A percentile compares a stretch with the other conserved stretches of the same genome.
Evolutionary conservation across 2,888 invertebrate genomes (phyloP).

Genomic region (Drosophila kuntzei): DNA sequence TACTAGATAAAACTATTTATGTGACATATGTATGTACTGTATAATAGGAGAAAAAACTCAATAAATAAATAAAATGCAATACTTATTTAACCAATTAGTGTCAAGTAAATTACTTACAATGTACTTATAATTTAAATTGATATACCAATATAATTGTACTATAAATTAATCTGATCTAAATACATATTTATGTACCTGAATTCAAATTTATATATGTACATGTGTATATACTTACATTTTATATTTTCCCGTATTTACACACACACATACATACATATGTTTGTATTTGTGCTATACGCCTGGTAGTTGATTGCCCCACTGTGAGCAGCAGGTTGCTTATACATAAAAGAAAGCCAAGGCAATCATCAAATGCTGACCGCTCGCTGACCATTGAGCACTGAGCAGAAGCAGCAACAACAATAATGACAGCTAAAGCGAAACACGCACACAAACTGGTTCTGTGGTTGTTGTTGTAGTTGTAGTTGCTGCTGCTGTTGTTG

Average conservation of each 20-base stretch:
- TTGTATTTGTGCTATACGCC: constrained; percentile 34
- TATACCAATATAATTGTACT: not conserved
- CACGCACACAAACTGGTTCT: constrained; percentile 66
- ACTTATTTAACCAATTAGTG: not conserved
- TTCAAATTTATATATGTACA: not conserved
- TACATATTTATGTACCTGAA: not conserved
- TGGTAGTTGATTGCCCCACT: constrained; percentile 44
- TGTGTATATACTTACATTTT: not conserved
- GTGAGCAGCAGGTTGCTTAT: constrained; percentile 51
- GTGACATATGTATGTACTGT: no score
- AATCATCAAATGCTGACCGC: constrained; percentile 70
- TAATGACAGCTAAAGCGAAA: constrained; percentile 8
- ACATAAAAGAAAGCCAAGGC: constrained; percentile 59
- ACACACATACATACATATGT: no score
- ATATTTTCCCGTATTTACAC: not conserved
- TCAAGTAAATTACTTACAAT: not conserved
- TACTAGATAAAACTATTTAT: no score
- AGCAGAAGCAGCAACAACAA: constrained; percentile 22
- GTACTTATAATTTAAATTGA: not conserved
- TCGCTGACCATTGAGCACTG: constrained; percentile 52
- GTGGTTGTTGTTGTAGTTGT: constrained; percentile 21
- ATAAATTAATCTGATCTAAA: not conserved
- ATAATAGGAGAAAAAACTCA: no score
- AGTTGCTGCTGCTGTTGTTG: constrained; percentile 25
- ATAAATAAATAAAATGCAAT: no score